Evolutionary conservation across 2,888 invertebrate genomes (phyloP).

Genomic region (Amaurobius ferox): DNA sequence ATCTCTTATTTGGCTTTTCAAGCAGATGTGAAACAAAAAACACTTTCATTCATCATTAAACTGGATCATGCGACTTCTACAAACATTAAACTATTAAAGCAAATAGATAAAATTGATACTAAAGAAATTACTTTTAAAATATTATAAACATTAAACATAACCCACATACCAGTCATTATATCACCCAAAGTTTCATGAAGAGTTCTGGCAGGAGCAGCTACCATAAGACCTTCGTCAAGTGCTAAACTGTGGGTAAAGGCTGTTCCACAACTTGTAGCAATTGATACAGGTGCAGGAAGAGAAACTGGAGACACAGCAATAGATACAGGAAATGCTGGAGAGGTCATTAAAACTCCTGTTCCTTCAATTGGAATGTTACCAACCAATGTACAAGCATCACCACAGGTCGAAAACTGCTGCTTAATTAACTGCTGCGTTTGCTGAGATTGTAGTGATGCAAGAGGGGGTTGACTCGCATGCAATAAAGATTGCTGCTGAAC

Average conservation of each 20-base stretch:
- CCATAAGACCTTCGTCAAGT: slow-evolving; percentile 73
- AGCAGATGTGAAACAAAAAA: too few relatives aligned
- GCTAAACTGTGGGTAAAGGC: slow-evolving; percentile 61
- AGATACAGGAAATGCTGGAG: slow-evolving; percentile 73
- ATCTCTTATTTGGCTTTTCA: too few relatives aligned
- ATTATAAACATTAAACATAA: background rate
- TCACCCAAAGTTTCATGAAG: slow-evolving; percentile 71
- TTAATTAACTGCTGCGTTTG: slow-evolving; percentile 74
- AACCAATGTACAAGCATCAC: slow-evolving; percentile 74
- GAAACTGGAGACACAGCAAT: slow-evolving; percentile 72
- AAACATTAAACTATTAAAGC: too few relatives aligned
- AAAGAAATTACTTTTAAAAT: too few relatives aligned
- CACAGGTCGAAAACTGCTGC: slow-evolving; percentile 73
- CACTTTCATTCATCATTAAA: too few relatives aligned
- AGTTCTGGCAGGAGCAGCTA: slow-evolving; percentile 74
- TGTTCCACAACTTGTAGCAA: slow-evolving; percentile 69
- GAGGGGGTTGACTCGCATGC: slow-evolving; percentile 74
- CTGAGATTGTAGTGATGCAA: slow-evolving; percentile 74
- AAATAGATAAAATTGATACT: too few relatives aligned
- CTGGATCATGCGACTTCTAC: too few relatives aligned
- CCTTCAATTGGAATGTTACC: slow-evolving; percentile 66
- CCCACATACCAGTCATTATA: slow-evolving; percentile 65
- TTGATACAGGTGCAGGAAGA: slow-evolving; percentile 68
- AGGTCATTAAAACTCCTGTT: slow-evolving; percentile 67
- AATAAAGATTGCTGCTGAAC: slow-evolving; percentile 74